Evolutionary conservation across 2,797 vertebrate genomes (phyloP), one percentile per base, ranked within the genome.

Genomic region (Poecilia velifera): DNA sequence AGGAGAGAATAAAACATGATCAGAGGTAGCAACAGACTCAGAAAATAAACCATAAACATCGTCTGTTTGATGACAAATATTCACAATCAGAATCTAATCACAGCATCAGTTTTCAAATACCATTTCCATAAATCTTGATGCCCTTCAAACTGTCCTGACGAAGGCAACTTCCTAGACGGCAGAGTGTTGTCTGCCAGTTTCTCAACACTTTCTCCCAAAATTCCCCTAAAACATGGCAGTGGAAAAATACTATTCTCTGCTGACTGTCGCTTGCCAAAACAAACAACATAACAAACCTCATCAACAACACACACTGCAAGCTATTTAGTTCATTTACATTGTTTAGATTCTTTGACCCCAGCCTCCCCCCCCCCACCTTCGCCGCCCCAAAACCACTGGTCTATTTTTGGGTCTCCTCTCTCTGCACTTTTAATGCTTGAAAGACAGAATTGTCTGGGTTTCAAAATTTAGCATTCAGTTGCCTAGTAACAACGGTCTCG

Each of bases 401-500:
- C 90, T 94, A 93, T 94, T 93, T 94, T 93, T 92, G 93, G 93
- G 36, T 80, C 88, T 82, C 89, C 83, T 82, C 86, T 90, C 86
- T 90, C 91, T 87, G 89, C 91, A 95, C 92, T 93, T 93, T 91
- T 90, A 92, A 92, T 87, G 89, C 89, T 86, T 87, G 87, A 91
- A 93, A 92, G 90, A 91, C 84, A 86, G 89, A 94, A 93, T 89
- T 90, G 87, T 93, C 92, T 91, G 83, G 89, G 88, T 93, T 91
- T 93, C 93, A 90, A 94, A 95, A 95, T 96, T 94, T 95, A 94
- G 95, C 95, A 95, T 96, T 95, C 92, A 94, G 96, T 96, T 95
- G 93, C 96, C 85, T 94, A 91, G 96, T 95, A 95, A 96, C 96
- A 79, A 71, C 22, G 45, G 86, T 92, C 92, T 93, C 89, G 79